phyloP scores from a whole-genome alignment of 2,888 invertebrate genomes.

The Apoda limacodes region DNA sequence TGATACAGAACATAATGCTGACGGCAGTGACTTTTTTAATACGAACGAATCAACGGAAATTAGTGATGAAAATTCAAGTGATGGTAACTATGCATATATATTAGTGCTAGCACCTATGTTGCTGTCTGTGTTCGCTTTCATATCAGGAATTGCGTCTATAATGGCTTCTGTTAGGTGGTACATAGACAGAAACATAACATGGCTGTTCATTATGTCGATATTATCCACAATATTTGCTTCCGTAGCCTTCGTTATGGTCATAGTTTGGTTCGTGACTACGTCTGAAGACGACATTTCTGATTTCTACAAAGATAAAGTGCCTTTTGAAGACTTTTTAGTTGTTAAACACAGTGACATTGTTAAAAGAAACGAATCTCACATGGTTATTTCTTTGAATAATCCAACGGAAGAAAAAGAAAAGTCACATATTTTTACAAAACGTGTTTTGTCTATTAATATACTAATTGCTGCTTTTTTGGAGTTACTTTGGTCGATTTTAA shows the following conservation, averaged over 20 bases:
- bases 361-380: slow-evolving; percentile 45
- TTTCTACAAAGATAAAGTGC: slow-evolving; percentile 51
- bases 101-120: slow-evolving; percentile 61
- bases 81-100: slow-evolving; percentile 28
- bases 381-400: slow-evolving; percentile 39
- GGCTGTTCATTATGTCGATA: slow-evolving; percentile 69
- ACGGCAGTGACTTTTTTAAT: slow-evolving; percentile 10
- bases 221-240: slow-evolving; percentile 65
- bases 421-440: slow-evolving; percentile 43
- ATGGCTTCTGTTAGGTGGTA: slow-evolving; percentile 76
- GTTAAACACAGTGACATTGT: slow-evolving; percentile 47
- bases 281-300: slow-evolving; percentile 43
- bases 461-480: slow-evolving; percentile 70
- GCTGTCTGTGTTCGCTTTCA: slow-evolving; percentile 60
- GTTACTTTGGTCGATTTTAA: slow-evolving; percentile 71
- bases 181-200: slow-evolving; percentile 73
- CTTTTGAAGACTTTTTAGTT: slow-evolving; percentile 44
- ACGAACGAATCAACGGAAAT: slow-evolving; percentile 9
- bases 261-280: slow-evolving; percentile 49
- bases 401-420: slow-evolving; percentile 27
- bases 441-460: slow-evolving; percentile 69
- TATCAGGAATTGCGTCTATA: slow-evolving; percentile 65
- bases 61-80: slow-evolving; percentile 20
- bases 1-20: slow-evolving; percentile 14
- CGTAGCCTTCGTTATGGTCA: slow-evolving; percentile 46